Evolutionary conservation across 2,888 invertebrate species (phyloP).

Genomic region (Drosophila engyochracea): DNA sequence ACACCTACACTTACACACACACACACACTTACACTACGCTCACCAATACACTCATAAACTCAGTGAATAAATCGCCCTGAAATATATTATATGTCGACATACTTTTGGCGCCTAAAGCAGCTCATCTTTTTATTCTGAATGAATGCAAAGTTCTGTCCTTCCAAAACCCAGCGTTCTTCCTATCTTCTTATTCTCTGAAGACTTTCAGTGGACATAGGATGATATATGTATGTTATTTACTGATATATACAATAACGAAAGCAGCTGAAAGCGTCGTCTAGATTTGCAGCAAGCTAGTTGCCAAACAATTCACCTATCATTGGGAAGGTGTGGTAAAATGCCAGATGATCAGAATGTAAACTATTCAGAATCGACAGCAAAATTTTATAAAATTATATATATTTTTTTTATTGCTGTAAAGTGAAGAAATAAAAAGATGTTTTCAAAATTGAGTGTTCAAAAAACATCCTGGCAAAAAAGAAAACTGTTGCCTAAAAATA

Average conservation of each 20-base stretch:
- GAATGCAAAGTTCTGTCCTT: not conserved
- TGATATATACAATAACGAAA: not conserved
- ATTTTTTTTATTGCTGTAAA: not conserved
- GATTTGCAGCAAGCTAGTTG: not conserved
- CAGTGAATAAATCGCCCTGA: not conserved
- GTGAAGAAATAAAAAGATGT: not conserved
- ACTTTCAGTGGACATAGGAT: not conserved
- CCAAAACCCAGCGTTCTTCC: not conserved
- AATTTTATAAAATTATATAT: not conserved
- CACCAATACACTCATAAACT: not conserved
- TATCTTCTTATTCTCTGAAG: not conserved
- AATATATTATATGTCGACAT: not conserved
- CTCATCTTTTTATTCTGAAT: not conserved
- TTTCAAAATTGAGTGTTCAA: not conserved
- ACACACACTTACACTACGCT: not conserved
- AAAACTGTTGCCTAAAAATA: not conserved
- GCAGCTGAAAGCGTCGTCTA: not conserved
- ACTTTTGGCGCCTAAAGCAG: not conserved
- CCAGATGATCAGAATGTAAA: not conserved
- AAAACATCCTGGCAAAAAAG: not conserved
- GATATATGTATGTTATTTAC: not conserved
- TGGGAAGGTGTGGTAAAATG: not conserved
- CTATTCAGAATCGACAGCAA: too few species aligned
- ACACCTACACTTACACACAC: constrained; percentile 3
- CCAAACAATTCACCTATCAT: not conserved